These are phyloP conservation scores for Acrossocheilus wenchowensis DNA, from an alignment of 2,797 vertebrate species.

Conservation along the genomic window DNA sequence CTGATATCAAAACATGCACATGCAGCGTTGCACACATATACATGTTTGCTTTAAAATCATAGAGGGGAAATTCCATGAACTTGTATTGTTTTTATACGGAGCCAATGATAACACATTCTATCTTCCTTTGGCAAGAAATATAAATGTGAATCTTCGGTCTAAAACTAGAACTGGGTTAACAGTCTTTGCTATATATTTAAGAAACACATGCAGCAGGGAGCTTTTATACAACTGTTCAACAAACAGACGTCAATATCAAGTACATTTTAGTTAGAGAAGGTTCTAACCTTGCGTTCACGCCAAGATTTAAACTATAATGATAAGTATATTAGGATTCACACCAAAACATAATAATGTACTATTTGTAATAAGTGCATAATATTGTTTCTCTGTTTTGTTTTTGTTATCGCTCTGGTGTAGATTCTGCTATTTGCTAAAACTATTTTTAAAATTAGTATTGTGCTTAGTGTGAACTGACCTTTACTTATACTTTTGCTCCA, in stretches of 20 bases:
- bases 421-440: neutral
- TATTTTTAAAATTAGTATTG: neutral
- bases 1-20: slow-evolving; percentile 27
- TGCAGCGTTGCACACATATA: neutral
- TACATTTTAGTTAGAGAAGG: neutral
- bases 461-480: no score
- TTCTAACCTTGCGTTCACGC: neutral
- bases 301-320: neutral
- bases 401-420: neutral
- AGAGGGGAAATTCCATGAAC: neutral
- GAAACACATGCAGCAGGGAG: neutral
- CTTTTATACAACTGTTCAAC: neutral
- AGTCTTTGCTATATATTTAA: neutral
- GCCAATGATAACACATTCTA: neutral
- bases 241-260: neutral
- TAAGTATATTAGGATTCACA: neutral
- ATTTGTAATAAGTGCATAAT: neutral
- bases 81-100: neutral
- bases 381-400: neutral
- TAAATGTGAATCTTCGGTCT: neutral
- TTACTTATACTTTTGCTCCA: neutral
- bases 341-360: neutral
- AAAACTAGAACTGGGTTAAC: neutral
- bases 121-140: slow-evolving; percentile 5
- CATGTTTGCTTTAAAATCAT: neutral